Conservation (phyloP, 2,113 vertebrate species). For the Pteronura brasiliensis region DNA sequence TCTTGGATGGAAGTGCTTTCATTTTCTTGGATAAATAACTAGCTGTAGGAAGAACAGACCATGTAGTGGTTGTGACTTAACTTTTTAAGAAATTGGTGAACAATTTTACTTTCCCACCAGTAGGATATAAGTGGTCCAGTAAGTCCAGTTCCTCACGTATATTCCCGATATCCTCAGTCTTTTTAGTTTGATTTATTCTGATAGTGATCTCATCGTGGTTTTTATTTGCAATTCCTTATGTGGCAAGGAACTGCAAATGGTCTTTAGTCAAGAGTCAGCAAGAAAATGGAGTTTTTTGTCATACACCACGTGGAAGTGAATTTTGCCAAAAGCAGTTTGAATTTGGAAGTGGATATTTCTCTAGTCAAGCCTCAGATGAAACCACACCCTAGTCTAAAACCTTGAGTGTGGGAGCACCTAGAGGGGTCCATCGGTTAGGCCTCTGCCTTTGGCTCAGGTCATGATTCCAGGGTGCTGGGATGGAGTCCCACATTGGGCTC, state of each 20-base stretch:
- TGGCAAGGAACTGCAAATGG: neutral
- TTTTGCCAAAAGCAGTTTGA: neutral
- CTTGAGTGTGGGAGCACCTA: neutral
- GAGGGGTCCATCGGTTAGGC: rapidly evolving
- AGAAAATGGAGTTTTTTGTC: neutral
- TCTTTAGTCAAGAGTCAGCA: neutral
- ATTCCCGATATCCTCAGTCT: neutral
- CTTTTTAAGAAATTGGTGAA: neutral
- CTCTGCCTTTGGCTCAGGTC: too few species aligned
- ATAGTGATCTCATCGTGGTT: neutral
- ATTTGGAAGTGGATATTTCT: neutral
- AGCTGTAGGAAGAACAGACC: neutral
- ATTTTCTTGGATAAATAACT: neutral
- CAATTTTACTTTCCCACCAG: neutral
- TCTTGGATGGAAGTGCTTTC: neutral
- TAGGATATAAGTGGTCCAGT: neutral
- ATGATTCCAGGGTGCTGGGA: too few species aligned
- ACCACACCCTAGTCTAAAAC: neutral
- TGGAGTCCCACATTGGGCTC: too few species aligned
- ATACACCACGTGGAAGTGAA: neutral
- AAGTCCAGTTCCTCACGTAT: neutral
- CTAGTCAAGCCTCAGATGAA: neutral
- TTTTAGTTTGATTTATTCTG: neutral
- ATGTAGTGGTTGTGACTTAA: neutral
- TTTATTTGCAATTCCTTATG: neutral